These are phyloP conservation scores for Ascaphus truei DNA, from an alignment of 2,113 vertebrate species.

Conservation along the genomic window DNA sequence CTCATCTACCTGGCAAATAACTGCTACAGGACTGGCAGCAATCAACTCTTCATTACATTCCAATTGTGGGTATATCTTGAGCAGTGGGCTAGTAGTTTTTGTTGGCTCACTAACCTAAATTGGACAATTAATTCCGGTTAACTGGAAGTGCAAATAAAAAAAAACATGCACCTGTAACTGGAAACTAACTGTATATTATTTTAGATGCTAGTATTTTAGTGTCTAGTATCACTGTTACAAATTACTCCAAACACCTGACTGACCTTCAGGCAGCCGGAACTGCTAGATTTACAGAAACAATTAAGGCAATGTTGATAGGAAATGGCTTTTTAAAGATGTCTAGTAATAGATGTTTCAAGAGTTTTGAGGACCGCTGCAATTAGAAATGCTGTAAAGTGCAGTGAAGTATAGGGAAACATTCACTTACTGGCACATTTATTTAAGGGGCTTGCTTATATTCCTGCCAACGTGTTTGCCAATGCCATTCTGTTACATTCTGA, in stretches of 20 bases:
- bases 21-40: too few relatives aligned
- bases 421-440: background rate
- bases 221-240: background rate
- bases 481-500: background rate
- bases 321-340: background rate
- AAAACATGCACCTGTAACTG: background rate
- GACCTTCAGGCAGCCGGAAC: background rate
- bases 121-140: conserved; percentile 9
- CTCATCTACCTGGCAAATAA: too few relatives aligned
- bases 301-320: background rate
- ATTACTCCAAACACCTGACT: background rate
- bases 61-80: too few relatives aligned
- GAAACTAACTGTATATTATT: conserved; percentile 4
- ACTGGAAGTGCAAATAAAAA: background rate
- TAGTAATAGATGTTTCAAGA: conserved; percentile 6
- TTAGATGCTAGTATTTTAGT: background rate
- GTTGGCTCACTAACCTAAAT: background rate
- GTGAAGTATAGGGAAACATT: conserved; percentile 8
- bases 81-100: background rate
- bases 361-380: conserved; percentile 7
- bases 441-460: conserved; percentile 13
- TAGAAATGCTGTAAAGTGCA: conserved; percentile 20
- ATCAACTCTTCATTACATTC: too few relatives aligned
- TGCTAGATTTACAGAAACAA: conserved; percentile 12
- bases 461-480: conserved; percentile 4